Evolutionary conservation across 2,797 vertebrate genomes (phyloP).

Genomic region (Ctenopoma kingsleyae): DNA sequence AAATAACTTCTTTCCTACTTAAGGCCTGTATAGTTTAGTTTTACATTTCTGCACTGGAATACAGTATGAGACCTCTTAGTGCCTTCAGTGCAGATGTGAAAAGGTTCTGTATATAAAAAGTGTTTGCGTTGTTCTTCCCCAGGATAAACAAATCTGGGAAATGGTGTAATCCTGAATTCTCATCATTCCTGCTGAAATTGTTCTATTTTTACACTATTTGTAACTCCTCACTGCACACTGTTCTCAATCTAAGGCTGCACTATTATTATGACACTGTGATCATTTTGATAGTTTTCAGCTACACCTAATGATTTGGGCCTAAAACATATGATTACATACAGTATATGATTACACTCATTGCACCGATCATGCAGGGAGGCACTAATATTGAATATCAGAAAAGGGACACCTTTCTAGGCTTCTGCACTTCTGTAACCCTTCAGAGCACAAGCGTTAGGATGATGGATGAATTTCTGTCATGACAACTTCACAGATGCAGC

Average conservation of each 20-base stretch:
- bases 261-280: background rate
- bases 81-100: constrained; percentile 45
- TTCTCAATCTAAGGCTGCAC: constrained; percentile 9
- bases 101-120: constrained; percentile 52
- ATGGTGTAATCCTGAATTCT: constrained; percentile 63
- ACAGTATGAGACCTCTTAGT: constrained; percentile 18
- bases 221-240: constrained; percentile 20
- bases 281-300: background rate
- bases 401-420: background rate
- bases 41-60: constrained; percentile 9
- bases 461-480: background rate
- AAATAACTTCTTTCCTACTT: constrained; percentile 1
- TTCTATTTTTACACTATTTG: constrained; percentile 36
- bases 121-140: constrained; percentile 63
- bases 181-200: constrained; percentile 63
- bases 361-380: constrained; percentile 14
- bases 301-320: background rate
- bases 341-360: constrained; percentile 9
- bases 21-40: background rate
- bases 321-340: constrained; percentile 23
- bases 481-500: constrained; percentile 25
- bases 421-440: no score
- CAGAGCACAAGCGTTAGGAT: no score
- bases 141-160: constrained; percentile 67
- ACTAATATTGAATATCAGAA: constrained; percentile 17